Conservation (phyloP, 2,113 vertebrate species). For the Halichoerus grypus region DNA sequence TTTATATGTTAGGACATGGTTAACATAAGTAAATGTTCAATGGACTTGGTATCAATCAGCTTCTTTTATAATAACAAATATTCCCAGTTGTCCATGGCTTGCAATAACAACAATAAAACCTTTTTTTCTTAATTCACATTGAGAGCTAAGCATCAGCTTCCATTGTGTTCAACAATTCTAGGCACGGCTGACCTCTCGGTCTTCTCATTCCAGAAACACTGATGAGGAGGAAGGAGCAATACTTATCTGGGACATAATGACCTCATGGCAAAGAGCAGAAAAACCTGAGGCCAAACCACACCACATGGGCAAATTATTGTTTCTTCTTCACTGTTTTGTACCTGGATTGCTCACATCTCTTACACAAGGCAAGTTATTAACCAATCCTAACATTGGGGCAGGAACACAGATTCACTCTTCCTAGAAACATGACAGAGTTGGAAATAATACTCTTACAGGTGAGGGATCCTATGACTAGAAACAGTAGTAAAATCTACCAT, state of each 20-base stretch:
- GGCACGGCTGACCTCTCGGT: background rate
- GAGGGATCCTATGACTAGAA: background rate
- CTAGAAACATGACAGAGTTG: background rate
- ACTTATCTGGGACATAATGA: background rate
- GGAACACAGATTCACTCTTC: background rate
- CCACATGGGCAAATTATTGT: background rate
- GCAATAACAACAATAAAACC: background rate
- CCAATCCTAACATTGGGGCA: background rate
- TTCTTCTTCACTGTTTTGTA: background rate
- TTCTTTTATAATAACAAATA: background rate
- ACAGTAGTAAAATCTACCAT: background rate
- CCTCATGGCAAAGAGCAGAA: background rate
- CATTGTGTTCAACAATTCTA: accelerated
- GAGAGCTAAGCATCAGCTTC: background rate
- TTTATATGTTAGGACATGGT: background rate
- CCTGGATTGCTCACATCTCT: background rate
- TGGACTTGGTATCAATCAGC: background rate
- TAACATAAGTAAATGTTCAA: background rate
- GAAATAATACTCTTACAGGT: background rate
- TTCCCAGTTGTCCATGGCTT: background rate
- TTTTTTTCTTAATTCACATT: background rate
- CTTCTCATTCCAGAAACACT: background rate
- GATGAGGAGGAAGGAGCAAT: background rate
- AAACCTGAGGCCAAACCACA: background rate
- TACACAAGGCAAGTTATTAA: background rate